These are phyloP conservation scores for Chlorops oryzae DNA, from an alignment of 1,140 invertebrate genomes.

Conservation along the genomic window DNA sequence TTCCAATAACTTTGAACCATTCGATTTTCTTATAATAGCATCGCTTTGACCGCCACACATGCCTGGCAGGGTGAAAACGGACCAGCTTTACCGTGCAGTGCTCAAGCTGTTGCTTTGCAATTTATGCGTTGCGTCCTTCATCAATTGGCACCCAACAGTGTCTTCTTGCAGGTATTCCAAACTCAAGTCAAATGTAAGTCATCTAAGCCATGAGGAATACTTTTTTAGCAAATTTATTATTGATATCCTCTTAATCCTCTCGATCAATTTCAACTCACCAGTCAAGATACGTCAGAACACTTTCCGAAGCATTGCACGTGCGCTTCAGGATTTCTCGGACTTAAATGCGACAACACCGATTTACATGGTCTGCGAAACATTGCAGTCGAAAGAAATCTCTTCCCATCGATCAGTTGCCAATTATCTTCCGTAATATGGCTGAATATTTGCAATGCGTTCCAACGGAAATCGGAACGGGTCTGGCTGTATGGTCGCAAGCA, in stretches of 20 bases:
- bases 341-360: conserved; percentile 90
- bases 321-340: conserved; percentile 94
- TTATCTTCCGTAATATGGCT: conserved; percentile 82
- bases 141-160: conserved; percentile 90
- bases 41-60: conserved; percentile 67
- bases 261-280: conserved; percentile 7
- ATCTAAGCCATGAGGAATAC: no score
- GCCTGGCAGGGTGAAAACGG: conserved; percentile 90
- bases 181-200: conserved; percentile 71
- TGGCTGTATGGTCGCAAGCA: conserved; percentile 69
- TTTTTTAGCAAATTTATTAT: no score
- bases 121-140: conserved; percentile 94
- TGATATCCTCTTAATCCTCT: no score
- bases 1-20: neutral
- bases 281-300: conserved; percentile 54
- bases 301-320: conserved; percentile 88
- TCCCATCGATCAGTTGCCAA: conserved; percentile 65
- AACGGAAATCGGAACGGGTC: conserved; percentile 69
- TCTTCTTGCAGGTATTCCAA: conserved; percentile 94
- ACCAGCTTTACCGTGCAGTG: conserved; percentile 80
- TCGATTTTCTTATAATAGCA: no score
- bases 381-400: conserved; percentile 86
- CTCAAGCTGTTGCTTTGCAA: conserved; percentile 90
- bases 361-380: conserved; percentile 81
- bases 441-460: conserved; percentile 89